phyloP scores from a whole-genome alignment of 2,888 invertebrate species.

The Synanthedon tipuliformis region DNA sequence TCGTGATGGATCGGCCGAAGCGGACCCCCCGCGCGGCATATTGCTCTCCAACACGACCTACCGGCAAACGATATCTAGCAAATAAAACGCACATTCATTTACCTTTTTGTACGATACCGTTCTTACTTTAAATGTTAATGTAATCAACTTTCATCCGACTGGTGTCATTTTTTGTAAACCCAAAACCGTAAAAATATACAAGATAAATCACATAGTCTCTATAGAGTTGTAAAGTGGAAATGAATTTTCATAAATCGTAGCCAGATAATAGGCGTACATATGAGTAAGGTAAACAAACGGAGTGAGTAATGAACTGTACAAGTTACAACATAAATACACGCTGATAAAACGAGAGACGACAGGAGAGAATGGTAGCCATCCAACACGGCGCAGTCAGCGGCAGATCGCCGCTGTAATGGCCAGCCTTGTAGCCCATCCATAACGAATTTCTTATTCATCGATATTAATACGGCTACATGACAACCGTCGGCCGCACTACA shows the following conservation, averaged over 20 bases:
- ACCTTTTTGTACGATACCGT: neutral
- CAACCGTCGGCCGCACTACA: slow-evolving; percentile 60
- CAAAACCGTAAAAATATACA: neutral
- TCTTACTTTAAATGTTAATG: neutral
- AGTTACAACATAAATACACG: slow-evolving; percentile 43
- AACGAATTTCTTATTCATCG: slow-evolving; percentile 70
- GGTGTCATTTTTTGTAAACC: no score
- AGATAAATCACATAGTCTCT: neutral
- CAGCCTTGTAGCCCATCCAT: slow-evolving; percentile 63
- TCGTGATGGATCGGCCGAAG: slow-evolving; percentile 50
- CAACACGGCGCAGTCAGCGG: slow-evolving; percentile 32
- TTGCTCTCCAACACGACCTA: slow-evolving; percentile 40
- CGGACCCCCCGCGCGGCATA: slow-evolving; percentile 47
- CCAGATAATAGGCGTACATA: slow-evolving; percentile 25
- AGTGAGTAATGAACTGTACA: slow-evolving; percentile 36
- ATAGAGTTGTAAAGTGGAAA: neutral
- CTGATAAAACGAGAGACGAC: slow-evolving; percentile 47
- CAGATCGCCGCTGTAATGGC: slow-evolving; percentile 48
- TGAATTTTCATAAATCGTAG: slow-evolving; percentile 5
- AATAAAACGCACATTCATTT: neutral
- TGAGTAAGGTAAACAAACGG: slow-evolving; percentile 15
- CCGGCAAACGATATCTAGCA: slow-evolving; percentile 12
- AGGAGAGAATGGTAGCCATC: slow-evolving; percentile 47
- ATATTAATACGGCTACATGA: slow-evolving; percentile 65
- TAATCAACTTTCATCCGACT: no score